Evolutionary conservation across 2,113 vertebrate species (phyloP).

Genomic region (Nibea albiflora): DNA sequence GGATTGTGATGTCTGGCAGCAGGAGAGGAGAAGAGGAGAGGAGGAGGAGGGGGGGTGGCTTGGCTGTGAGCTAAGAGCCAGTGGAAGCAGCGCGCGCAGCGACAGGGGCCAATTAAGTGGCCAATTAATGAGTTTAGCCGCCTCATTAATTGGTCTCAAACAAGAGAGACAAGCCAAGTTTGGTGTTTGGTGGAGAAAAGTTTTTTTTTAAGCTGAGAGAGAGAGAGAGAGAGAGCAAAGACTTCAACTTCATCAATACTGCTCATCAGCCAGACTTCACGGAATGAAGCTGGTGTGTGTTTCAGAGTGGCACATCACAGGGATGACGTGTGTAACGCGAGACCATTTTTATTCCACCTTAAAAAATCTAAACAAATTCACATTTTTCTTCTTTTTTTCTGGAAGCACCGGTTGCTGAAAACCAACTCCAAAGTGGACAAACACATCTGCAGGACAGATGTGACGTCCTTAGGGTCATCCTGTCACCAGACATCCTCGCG

Average conservation of each 20-base stretch:
- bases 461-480: background rate
- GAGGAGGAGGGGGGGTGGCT: background rate
- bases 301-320: background rate
- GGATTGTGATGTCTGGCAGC: conserved; percentile 57
- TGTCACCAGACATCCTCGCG: conserved; percentile 4
- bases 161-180: conserved; percentile 52
- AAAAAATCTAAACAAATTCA: background rate
- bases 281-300: background rate
- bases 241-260: background rate
- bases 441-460: conserved; percentile 41
- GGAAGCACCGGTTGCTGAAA: background rate
- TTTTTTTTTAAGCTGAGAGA: conserved; percentile 52
- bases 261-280: background rate
- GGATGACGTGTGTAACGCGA: background rate
- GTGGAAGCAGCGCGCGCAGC: conserved; percentile 32
- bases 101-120: conserved; percentile 68
- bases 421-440: background rate
- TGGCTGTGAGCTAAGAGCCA: conserved; percentile 22
- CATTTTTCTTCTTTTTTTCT: too few relatives aligned
- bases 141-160: conserved; percentile 74
- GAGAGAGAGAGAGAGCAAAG: background rate
- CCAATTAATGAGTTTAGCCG: conserved; percentile 80
- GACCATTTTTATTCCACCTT: too few relatives aligned
- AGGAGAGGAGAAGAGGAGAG: conserved; percentile 7
- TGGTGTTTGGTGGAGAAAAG: conserved; percentile 39